These are phyloP conservation scores for Aviceda subcristata DNA, from an alignment of 2,113 vertebrate species.

Conservation along the genomic window DNA sequence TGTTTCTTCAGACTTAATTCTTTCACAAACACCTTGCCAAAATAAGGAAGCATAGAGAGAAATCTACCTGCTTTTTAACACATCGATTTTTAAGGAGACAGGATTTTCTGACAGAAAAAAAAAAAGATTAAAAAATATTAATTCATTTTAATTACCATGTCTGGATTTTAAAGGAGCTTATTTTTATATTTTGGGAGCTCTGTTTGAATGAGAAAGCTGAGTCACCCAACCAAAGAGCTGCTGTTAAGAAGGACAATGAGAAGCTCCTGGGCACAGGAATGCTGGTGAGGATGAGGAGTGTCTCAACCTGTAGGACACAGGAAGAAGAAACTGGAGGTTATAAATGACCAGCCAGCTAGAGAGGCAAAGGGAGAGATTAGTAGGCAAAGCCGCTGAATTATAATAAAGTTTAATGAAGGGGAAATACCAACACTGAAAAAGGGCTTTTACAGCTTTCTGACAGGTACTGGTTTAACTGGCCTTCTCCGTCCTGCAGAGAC, in stretches of 20 bases:
- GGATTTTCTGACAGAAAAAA: background rate
- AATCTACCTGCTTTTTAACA: background rate
- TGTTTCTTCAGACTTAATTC: background rate
- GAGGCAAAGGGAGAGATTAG: background rate
- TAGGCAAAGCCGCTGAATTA: background rate
- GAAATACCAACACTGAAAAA: background rate
- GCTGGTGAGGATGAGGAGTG: fast-evolving
- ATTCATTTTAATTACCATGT: background rate
- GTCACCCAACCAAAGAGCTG: background rate
- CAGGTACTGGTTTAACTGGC: background rate
- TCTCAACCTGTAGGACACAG: background rate
- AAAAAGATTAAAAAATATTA: background rate
- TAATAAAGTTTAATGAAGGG: background rate
- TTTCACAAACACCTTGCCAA: background rate
- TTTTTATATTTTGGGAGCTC: background rate
- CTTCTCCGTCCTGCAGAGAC: background rate
- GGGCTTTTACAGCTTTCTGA: background rate
- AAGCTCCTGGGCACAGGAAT: background rate
- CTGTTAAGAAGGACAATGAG: background rate
- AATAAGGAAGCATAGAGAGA: background rate
- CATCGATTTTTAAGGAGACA: background rate
- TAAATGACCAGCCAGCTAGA: background rate
- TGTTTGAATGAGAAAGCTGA: background rate
- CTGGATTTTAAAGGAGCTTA: background rate
- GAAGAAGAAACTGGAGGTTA: background rate